These are phyloP conservation scores for Stenolophus ochropezus DNA, from an alignment of 2,888 invertebrate genomes.

Conservation along the genomic window DNA sequence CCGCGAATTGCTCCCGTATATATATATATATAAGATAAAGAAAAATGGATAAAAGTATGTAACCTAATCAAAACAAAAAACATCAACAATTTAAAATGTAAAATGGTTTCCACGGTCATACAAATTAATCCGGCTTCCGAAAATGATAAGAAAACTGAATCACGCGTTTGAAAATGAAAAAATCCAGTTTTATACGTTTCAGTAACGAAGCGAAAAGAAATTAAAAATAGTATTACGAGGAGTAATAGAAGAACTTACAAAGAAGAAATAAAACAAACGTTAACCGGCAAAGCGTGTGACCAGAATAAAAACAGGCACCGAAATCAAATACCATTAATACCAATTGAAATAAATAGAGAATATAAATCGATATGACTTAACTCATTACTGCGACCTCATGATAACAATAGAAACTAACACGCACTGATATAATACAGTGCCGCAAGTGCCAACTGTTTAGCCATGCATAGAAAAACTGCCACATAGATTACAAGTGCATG, in stretches of 20 bases:
- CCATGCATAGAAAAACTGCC: constrained; percentile 5
- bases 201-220: constrained; percentile 69
- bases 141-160: constrained; percentile 67
- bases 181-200: constrained; percentile 71
- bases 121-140: constrained; percentile 19
- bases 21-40: neutral
- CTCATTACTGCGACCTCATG: neutral
- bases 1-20: neutral
- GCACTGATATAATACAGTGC: constrained; percentile 29
- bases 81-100: neutral
- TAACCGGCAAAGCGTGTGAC: constrained; percentile 2
- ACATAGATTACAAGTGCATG: constrained; percentile 10
- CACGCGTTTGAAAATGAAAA: constrained; percentile 69
- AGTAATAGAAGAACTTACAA: constrained; percentile 65
- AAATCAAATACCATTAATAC: neutral
- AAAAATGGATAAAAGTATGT: neutral
- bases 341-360: constrained; percentile 1
- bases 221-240: constrained; percentile 70
- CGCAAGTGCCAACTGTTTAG: constrained; percentile 32
- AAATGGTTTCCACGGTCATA: neutral
- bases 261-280: neutral
- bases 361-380: constrained; percentile 24
- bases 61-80: neutral
- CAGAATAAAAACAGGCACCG: neutral
- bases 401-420: neutral